Evolutionary conservation across 2,888 invertebrate species (phyloP), one percentile per base, ranked within the genome.

Genomic region (Nebria brevicollis): DNA sequence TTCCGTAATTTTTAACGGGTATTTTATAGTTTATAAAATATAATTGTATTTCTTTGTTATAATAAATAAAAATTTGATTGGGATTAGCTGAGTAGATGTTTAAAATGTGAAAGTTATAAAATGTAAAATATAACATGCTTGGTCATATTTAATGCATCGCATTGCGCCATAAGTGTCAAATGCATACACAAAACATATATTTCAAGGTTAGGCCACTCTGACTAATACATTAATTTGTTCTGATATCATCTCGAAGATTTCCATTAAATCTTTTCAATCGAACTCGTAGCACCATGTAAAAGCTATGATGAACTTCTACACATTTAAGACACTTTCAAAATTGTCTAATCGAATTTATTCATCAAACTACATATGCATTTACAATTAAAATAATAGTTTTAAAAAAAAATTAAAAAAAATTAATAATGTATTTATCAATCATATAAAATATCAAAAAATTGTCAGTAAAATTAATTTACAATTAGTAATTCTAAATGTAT

Each of bases 141-240:
- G 54, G 54, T 54, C 54, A 43, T 43, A 43, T 43, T 10, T 54
- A 54, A 54, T 54, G 54, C 54, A 54, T 54, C 54, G 7, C 54
- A 54, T 54, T 54, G 54, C 54, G 54, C 54, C 54, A 54, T 54
- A 54, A 54, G 54, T 54, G 54, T 54, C 54, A 54, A 3, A 54
- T 54, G 7, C 54, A 54, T 54, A 54, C 54, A 54, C 54, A 7
- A 54, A 54, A 54, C 4, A 54, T 54, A 54, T 54, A 54, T 13
- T 54, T 54, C 54, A 54, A 54, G 54, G 54, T 54, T 54, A 54
- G 54, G 54, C 54, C 54, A 54, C 54, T 54, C 54, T 54, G 54
- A 54, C 54, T 54, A 54, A 54, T 54, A 54, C 54, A 54, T 54
- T 54, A 54, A 54, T 54, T 54, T 54, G 2, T 0, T 54, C 54